These are phyloP conservation scores for Litoditis marina DNA, from an alignment of 2,888 invertebrate species.

Conservation along the genomic window DNA sequence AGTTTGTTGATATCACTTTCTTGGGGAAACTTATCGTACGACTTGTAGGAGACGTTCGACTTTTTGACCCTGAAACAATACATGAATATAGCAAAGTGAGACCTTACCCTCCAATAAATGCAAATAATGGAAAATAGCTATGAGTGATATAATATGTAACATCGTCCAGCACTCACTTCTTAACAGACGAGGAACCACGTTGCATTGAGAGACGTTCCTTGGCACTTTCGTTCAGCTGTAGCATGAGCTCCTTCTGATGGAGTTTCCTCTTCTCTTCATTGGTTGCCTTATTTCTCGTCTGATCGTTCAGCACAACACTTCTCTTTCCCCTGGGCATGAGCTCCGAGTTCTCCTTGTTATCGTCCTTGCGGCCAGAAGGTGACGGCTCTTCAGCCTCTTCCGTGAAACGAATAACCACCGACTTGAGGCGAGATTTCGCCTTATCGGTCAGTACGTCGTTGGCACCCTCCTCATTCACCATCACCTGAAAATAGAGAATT, in stretches of 20 bases:
- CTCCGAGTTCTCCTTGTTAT: slow-evolving; percentile 68
- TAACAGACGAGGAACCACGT: slow-evolving; percentile 49
- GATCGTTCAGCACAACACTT: slow-evolving; percentile 59
- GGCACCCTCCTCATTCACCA: slow-evolving; percentile 44
- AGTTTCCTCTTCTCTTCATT: slow-evolving; percentile 94
- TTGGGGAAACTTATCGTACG: slow-evolving; percentile 83
- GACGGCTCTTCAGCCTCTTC: slow-evolving; percentile 28
- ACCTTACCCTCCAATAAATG: no score
- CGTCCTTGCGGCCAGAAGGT: slow-evolving; percentile 10
- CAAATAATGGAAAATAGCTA: no score
- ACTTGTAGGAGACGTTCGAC: slow-evolving; percentile 91
- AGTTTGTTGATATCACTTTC: slow-evolving; percentile 91
- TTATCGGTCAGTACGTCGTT: slow-evolving; percentile 73
- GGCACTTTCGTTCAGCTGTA: slow-evolving; percentile 85
- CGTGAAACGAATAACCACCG: slow-evolving; percentile 41
- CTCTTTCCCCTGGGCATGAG: slow-evolving; percentile 58
- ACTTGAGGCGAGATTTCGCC: slow-evolving; percentile 65
- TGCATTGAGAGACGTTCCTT: slow-evolving; percentile 85
- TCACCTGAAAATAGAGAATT: slow-evolving; percentile 21
- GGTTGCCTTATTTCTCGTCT: slow-evolving; percentile 73
- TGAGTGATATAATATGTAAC: no score
- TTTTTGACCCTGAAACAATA: slow-evolving; percentile 66
- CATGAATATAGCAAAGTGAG: background rate
- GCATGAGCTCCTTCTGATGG: slow-evolving; percentile 90
- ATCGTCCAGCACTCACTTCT: slow-evolving; percentile 22